These are phyloP conservation scores for Diplazon laetatorius DNA, from an alignment of 2,888 invertebrate genomes.

Conservation along the genomic window DNA sequence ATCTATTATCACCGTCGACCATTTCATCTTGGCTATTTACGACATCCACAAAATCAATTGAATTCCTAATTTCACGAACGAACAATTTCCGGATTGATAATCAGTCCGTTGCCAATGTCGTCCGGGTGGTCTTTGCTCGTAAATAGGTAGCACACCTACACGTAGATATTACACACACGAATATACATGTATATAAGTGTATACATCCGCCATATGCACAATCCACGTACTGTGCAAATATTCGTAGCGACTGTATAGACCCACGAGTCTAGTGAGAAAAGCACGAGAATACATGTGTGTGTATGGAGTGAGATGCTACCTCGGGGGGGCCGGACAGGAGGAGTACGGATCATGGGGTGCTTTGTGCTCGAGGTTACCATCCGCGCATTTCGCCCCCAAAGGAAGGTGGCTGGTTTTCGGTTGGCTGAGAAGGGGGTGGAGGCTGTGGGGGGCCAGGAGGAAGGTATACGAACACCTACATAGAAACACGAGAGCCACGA, in stretches of 20 bases:
- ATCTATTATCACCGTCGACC: too few species aligned
- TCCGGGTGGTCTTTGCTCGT: conserved; percentile 29
- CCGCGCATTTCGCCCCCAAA: conserved; percentile 29
- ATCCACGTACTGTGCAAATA: conserved; percentile 38
- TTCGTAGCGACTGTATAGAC: conserved; percentile 19
- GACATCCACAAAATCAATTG: conserved; percentile 62
- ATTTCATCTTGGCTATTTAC: too few species aligned
- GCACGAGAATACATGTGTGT: neutral
- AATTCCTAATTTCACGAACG: conserved; percentile 63
- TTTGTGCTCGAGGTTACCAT: conserved; percentile 60
- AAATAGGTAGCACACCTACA: too few species aligned
- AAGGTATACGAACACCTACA: conserved; percentile 48
- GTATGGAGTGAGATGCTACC: conserved; percentile 11
- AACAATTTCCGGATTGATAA: conserved; percentile 62
- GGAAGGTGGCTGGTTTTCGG: conserved; percentile 63
- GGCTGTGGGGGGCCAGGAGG: conserved; percentile 7
- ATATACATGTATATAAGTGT: conserved; percentile 4
- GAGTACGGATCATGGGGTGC: conserved; percentile 49
- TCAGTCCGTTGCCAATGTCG: conserved; percentile 50
- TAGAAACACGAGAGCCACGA: conserved; percentile 50
- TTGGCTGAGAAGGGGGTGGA: conserved; percentile 16
- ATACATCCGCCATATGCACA: neutral
- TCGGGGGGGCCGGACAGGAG: conserved; percentile 7
- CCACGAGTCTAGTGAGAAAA: conserved; percentile 38
- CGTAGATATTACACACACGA: too few species aligned